These are phyloP conservation scores for Corythoichthys haematopterus DNA, from an alignment of 2,113 vertebrate genomes.

Conservation along the genomic window DNA sequence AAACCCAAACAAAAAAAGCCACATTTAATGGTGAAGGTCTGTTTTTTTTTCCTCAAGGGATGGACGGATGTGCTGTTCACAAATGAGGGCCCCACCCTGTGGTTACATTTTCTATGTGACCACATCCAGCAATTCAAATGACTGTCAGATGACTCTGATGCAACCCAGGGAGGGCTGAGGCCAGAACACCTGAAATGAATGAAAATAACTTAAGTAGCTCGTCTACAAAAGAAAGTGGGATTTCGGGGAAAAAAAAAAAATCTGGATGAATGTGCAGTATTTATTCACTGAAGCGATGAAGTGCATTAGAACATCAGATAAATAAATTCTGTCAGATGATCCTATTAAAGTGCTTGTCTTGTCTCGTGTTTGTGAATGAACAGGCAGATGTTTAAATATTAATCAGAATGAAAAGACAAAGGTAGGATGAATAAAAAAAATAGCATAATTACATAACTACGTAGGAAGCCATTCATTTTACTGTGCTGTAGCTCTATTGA, in stretches of 20 bases:
- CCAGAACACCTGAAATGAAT: constrained; percentile 17
- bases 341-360: not conserved
- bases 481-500: not conserved
- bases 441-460: not conserved
- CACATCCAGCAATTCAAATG: constrained; percentile 71
- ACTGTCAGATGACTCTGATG: constrained; percentile 17
- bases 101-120: constrained; percentile 38
- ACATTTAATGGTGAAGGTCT: not conserved
- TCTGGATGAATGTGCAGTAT: no score
- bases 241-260: not conserved
- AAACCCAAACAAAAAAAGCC: not conserved
- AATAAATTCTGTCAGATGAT: no score
- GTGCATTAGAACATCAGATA: no score
- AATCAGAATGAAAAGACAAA: not conserved
- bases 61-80: constrained; percentile 18
- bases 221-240: not conserved
- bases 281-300: no score
- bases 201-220: not conserved
- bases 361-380: not conserved
- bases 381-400: not conserved
- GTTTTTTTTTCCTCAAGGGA: constrained; percentile 4
- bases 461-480: not conserved
- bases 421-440: not conserved
- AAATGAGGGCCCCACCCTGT: constrained; percentile 40
- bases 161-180: not conserved